Percentiles rank a stretch among this genome's conserved stretches.
These are phyloP conservation scores for Cairina moschata DNA, from an alignment of 2,113 vertebrate species.

Conservation along the genomic window DNA sequence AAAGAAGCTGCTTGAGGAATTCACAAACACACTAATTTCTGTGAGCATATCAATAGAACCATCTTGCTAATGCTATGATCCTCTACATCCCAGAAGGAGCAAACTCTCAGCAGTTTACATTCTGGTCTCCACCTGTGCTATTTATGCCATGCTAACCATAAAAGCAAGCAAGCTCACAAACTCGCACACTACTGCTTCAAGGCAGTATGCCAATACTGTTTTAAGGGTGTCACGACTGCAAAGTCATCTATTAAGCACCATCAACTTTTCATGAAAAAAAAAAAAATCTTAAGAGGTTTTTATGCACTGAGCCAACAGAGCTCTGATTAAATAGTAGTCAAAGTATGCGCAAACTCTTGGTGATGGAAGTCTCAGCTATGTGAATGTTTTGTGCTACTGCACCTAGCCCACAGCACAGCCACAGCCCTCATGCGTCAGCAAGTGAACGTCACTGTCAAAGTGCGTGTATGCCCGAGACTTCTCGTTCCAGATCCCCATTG, in stretches of 20 bases:
- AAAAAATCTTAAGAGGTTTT: background rate
- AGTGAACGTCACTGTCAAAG: fast-evolving
- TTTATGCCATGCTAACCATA: background rate
- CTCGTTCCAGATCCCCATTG: background rate
- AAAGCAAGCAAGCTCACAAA: background rate
- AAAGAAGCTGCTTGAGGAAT: background rate
- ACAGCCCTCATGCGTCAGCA: fast-evolving
- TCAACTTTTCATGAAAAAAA: background rate
- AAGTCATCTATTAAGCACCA: background rate
- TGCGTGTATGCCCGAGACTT: background rate
- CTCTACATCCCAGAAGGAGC: background rate
- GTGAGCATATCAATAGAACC: background rate
- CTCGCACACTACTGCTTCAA: background rate
- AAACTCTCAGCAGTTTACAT: background rate
- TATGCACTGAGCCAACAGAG: background rate
- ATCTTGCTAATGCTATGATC: background rate
- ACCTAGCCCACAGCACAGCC: background rate
- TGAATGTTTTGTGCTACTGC: background rate
- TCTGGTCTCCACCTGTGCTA: background rate
- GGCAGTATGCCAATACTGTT: background rate
- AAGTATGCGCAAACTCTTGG: background rate
- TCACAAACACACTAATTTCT: background rate
- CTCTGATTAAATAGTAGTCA: background rate
- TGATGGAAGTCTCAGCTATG: background rate
- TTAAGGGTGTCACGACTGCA: background rate